phyloP scores from a whole-genome alignment of 2,113 vertebrate species.

The Cynocephalus volans region DNA sequence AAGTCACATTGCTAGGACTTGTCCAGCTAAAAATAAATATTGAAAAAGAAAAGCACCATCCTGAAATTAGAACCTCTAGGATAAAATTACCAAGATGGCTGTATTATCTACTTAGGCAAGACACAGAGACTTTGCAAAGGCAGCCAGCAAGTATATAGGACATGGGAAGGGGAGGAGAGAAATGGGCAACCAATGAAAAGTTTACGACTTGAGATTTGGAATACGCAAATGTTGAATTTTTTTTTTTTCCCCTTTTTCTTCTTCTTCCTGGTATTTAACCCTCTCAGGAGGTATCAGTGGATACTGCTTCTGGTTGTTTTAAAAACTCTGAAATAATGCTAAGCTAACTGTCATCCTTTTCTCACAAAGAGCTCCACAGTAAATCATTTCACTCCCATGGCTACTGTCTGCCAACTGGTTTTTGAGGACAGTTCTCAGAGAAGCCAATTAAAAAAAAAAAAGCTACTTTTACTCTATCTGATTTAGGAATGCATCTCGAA shows the following conservation, averaged over 20 bases:
- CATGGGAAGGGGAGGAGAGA: conserved; percentile 75
- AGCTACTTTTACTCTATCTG: neutral
- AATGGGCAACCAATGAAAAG: conserved; percentile 71
- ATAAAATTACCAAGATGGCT: conserved; percentile 89
- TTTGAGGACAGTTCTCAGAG: conserved; percentile 23
- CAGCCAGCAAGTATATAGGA: conserved; percentile 82
- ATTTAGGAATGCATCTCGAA: neutral
- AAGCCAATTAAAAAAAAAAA: neutral
- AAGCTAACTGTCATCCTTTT: neutral
- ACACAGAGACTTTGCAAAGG: conserved; percentile 77
- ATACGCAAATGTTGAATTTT: conserved; percentile 65
- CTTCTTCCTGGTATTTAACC: conserved; percentile 89
- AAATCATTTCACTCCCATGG: conserved; percentile 58
- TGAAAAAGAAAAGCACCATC: conserved; percentile 80
- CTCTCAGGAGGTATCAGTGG: conserved; percentile 74
- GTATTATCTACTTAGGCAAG: conserved; percentile 86
- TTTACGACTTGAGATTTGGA: conserved; percentile 79
- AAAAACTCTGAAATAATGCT: conserved; percentile 50
- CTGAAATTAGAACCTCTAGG: conserved; percentile 86
- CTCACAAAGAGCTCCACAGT: conserved; percentile 14
- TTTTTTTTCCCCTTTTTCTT: conserved; percentile 38
- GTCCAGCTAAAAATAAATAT: conserved; percentile 89
- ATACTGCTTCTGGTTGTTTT: neutral
- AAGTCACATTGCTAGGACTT: conserved; percentile 85
- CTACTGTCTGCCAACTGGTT: conserved; percentile 74